A percentile compares a stretch with the other conserved stretches of the same genome.
Conservation (phyloP, 2,888 invertebrate species). For the Spodoptera picta region DNA sequence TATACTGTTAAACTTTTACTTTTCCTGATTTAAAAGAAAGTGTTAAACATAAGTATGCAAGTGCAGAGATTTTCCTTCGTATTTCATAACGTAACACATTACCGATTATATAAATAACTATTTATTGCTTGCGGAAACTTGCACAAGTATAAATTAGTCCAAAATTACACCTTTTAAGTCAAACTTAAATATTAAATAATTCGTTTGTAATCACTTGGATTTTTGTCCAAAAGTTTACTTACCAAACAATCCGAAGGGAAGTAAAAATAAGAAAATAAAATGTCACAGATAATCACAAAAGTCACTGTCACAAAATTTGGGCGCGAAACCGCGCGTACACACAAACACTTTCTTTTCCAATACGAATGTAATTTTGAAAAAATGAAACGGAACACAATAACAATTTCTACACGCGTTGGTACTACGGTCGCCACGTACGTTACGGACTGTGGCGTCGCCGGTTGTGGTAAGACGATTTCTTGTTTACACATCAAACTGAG, state of each 20-base stretch:
- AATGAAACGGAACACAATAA: slow-evolving; percentile 42
- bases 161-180: neutral
- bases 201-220: neutral
- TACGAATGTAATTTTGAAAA: slow-evolving; percentile 31
- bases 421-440: slow-evolving; percentile 78
- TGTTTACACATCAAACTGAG: slow-evolving; percentile 75
- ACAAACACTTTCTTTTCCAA: slow-evolving; percentile 62
- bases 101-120: slow-evolving; percentile 57
- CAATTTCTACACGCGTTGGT: slow-evolving; percentile 43
- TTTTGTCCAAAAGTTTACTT: slow-evolving; percentile 44
- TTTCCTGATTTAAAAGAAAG: slow-evolving; percentile 65
- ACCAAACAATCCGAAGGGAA: slow-evolving; percentile 61
- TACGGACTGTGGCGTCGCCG: slow-evolving; percentile 81
- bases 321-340: slow-evolving; percentile 66
- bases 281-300: slow-evolving; percentile 71
- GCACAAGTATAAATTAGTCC: slow-evolving; percentile 26
- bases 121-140: slow-evolving; percentile 55
- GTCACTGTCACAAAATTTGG: slow-evolving; percentile 73
- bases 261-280: slow-evolving; percentile 55
- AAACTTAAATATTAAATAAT: neutral
- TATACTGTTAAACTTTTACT: slow-evolving; percentile 82
- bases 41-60: slow-evolving; percentile 44
- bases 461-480: slow-evolving; percentile 78
- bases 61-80: slow-evolving; percentile 57
- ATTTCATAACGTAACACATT: slow-evolving; percentile 61